phyloP scores from a whole-genome alignment of 2,113 vertebrate genomes.

The Pteronura brasiliensis region DNA sequence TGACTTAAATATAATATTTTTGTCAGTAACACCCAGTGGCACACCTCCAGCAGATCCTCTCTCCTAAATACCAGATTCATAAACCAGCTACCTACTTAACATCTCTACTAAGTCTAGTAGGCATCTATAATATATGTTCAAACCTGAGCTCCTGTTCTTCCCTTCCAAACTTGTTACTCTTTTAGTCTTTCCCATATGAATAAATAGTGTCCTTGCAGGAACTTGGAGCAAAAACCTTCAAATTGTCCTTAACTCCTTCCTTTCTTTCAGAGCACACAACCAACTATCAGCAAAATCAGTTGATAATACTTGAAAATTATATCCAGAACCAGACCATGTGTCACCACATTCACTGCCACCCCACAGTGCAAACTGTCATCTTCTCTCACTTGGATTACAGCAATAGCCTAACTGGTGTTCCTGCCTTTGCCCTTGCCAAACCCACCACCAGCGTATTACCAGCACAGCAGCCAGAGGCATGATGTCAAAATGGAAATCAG shows the following conservation, averaged over 20 bases:
- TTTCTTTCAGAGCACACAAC: not conserved
- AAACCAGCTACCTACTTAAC: not conserved
- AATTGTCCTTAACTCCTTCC: not conserved
- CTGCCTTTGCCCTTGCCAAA: not conserved
- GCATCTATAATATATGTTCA: not conserved
- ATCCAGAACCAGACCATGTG: not conserved
- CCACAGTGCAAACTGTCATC: not conserved
- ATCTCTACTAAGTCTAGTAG: not conserved
- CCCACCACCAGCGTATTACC: not conserved
- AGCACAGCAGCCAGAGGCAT: not conserved
- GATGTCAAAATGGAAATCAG: slow-evolving; percentile 13
- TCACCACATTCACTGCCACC: not conserved
- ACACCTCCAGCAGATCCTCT: not conserved
- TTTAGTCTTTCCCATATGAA: not conserved
- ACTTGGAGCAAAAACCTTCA: not conserved
- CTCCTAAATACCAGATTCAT: not conserved
- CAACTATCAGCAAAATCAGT: not conserved
- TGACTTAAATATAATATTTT: not conserved
- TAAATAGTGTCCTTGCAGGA: not conserved
- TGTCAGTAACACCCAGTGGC: not conserved
- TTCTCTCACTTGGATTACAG: not conserved
- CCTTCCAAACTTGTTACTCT: not conserved
- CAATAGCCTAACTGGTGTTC: not conserved
- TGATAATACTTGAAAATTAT: not conserved
- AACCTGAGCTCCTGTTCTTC: not conserved